Base-by-base conservation (phyloP, 2,113 vertebrate species). In the Sphaerodactylus townsendi region DNA sequence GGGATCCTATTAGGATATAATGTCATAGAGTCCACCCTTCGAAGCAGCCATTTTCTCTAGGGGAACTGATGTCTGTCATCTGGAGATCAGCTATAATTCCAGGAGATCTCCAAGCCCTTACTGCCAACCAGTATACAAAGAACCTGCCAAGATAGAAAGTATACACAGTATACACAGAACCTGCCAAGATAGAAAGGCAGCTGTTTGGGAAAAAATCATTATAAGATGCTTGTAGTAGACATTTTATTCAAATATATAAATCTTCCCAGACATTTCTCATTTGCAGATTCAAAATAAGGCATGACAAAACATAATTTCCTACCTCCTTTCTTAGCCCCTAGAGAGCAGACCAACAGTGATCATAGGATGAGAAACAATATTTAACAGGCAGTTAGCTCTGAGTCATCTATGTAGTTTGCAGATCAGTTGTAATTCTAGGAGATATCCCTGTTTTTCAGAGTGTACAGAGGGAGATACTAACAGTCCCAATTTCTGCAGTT, bases 351-450 rank as follows among this genome's bases (percentile, higher is more conserved):
- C 71, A 83, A 88, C 87, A 84, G 3, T 48, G 2, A 72, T 82
- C 62, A 66, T 86, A 87, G 8, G 48, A 75, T 87, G 50, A 88
- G 39, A 88, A 91, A 90, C 28, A 82, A 74, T 2, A 77, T 76
- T 91, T 87, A 78, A 86, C 64, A 84, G 10, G 2, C 41, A 86
- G 48, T 79, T 88, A 84, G 19, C 10, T 1, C 86, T 56, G 17
- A 81, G 48, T 2, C 4, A 48, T 48, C 48, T 48, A 9, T 48
- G 48, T 48, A 48, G 48, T 48, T 11, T 48, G 48, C 8, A 48
- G 48, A 48, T 48, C 48, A 48, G 48, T 10, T 48, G 48, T 48
- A 48, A 48, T 48, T 48, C 11, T 48, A 9, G 9, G 44, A 44
- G 44, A 44, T 44, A 4, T 44, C 44, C 44, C 44, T 44, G 9